Percentiles rank a stretch among this genome's conserved stretches.
Conservation (phyloP, 2,888 invertebrate genomes). For the Drosophila monieri region DNA sequence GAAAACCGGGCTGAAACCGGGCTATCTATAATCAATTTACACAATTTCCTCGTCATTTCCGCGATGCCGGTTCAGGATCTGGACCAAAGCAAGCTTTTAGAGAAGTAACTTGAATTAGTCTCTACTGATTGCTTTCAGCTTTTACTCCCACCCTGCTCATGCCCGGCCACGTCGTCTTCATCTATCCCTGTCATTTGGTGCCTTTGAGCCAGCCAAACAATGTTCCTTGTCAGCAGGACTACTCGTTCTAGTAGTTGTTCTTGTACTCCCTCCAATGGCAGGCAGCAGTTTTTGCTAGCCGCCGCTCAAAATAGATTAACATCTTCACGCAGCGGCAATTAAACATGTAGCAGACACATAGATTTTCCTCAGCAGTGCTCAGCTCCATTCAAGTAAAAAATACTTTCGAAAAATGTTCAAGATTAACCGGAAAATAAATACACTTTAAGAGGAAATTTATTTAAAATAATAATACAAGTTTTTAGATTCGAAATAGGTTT, state of each 20-base stretch:
- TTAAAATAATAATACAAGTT: background rate
- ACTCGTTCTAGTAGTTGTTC: background rate
- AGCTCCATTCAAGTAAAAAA: conserved; percentile 21
- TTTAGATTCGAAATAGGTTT: background rate
- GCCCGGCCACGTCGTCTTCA: background rate
- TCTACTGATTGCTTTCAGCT: conserved; percentile 49
- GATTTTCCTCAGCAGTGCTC: conserved; percentile 36
- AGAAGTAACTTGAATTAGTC: conserved; percentile 47
- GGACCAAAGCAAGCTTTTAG: conserved; percentile 22
- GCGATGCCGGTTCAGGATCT: conserved; percentile 24
- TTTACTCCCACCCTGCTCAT: conserved; percentile 9
- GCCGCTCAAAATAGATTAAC: conserved; percentile 59
- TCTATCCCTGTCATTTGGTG: conserved; percentile 29
- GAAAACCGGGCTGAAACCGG: conserved; percentile 35
- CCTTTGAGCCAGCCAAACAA: conserved; percentile 43
- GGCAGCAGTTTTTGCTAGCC: conserved; percentile 43
- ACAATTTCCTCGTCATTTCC: conserved; percentile 73
- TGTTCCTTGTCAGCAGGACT: conserved; percentile 44
- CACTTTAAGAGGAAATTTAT: background rate
- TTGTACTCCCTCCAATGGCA: conserved; percentile 10
- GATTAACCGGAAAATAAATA: conserved; percentile 1
- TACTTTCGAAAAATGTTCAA: background rate
- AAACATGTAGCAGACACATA: conserved; percentile 53
- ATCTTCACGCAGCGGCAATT: conserved; percentile 60
- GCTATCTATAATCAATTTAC: conserved; percentile 72